Conservation (phyloP, 53 echinoderm and acorn worm species). For the Stichopus horrens region DNA sequence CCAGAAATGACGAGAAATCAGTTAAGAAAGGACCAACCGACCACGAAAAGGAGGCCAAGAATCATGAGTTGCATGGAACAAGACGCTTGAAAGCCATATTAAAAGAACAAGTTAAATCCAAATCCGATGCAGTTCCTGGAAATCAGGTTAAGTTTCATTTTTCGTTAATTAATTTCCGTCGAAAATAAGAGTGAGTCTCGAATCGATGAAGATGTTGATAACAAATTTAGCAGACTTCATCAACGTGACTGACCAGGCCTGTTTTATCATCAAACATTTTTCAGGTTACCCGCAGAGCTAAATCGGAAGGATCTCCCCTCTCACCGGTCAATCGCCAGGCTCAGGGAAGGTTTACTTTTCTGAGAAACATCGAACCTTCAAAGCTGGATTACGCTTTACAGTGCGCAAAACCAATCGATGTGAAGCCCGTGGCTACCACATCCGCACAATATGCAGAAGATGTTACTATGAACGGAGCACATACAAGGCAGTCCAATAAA, state of each 20-base stretch:
- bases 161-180: no score
- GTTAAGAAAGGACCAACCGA: neutral
- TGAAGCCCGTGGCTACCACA: neutral
- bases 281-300: neutral
- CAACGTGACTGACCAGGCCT: no score
- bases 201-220: no score
- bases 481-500: neutral
- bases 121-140: neutral
- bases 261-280: no score
- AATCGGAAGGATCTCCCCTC: neutral
- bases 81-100: constrained; percentile 18
- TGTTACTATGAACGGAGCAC: neutral
- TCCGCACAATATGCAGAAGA: neutral
- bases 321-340: neutral
- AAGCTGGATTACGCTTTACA: constrained; percentile 5
- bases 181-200: no score
- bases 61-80: constrained; percentile 1
- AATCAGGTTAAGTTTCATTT: neutral
- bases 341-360: constrained; percentile 13
- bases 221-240: no score
- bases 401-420: constrained; percentile 7
- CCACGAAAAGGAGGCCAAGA: neutral
- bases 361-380: constrained; percentile 23
- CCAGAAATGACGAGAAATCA: neutral
- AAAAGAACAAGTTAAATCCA: neutral